These are phyloP conservation scores for Circaetus cinerascens DNA, from an alignment of 2,113 vertebrate genomes.

Conservation along the genomic window DNA sequence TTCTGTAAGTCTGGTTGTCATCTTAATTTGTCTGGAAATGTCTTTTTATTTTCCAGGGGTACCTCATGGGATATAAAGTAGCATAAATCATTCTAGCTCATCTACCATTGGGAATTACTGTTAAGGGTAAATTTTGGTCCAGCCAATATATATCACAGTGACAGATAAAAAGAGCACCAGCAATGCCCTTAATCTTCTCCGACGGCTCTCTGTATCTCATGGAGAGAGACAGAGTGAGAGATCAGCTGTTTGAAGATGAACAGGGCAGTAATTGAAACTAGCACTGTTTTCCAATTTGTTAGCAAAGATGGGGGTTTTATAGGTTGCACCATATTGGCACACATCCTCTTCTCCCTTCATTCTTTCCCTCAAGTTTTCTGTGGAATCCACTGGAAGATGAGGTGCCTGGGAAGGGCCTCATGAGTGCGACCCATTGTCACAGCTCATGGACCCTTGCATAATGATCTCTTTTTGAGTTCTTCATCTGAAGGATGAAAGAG, in stretches of 20 bases:
- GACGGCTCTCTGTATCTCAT: not conserved
- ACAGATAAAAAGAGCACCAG: not conserved
- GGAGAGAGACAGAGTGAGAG: not conserved
- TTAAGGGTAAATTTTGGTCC: not conserved
- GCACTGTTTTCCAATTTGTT: not conserved
- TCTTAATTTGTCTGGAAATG: conserved; percentile 1
- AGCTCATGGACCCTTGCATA: not conserved
- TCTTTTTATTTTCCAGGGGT: conserved; percentile 2
- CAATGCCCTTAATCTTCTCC: not conserved
- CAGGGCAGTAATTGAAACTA: not conserved
- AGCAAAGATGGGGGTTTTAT: not conserved
- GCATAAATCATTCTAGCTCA: not conserved
- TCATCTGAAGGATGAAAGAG: not conserved
- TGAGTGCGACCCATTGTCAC: fast-evolving
- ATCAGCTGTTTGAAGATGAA: not conserved
- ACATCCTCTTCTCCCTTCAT: fast-evolving
- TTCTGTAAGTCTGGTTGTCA: not conserved
- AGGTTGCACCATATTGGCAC: not conserved
- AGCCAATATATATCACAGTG: not conserved
- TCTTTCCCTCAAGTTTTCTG: not conserved
- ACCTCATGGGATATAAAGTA: not conserved
- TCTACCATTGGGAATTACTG: not conserved
- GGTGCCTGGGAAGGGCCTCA: fast-evolving
- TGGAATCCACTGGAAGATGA: not conserved
- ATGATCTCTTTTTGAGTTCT: not conserved